These are phyloP conservation scores for Hymenopus coronatus DNA, from an alignment of 2,888 invertebrate species.

Conservation along the genomic window DNA sequence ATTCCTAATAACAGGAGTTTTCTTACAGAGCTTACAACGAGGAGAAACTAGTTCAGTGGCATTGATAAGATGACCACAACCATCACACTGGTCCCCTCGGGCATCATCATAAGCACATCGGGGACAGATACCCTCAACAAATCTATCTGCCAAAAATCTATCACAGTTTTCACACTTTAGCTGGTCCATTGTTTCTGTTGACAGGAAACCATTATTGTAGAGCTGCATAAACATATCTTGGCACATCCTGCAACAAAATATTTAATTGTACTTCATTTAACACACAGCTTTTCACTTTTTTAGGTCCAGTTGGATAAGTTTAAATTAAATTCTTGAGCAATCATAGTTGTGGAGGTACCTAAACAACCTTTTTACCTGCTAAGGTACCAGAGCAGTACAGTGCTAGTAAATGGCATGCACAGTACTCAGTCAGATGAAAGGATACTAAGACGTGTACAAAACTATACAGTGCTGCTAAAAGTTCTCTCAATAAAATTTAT, in stretches of 20 bases:
- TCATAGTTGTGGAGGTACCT: too few species aligned
- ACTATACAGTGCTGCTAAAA: too few species aligned
- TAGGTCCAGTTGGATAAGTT: too few species aligned
- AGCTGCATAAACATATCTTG: conserved; percentile 87
- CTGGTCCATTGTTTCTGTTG: conserved; percentile 84
- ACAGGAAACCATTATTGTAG: conserved; percentile 76
- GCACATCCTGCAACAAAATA: conserved; percentile 64
- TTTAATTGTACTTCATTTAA: not conserved
- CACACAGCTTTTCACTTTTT: too few species aligned
- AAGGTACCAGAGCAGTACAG: too few species aligned
- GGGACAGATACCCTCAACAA: conserved; percentile 96
- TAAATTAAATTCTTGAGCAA: too few species aligned
- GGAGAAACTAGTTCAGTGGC: conserved; percentile 83
- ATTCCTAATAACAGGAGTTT: conserved; percentile 65
- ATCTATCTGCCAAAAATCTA: conserved; percentile 57
- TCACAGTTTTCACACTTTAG: conserved; percentile 85
- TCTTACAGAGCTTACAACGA: conserved; percentile 83
- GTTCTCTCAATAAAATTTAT: too few species aligned
- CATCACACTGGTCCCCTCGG: conserved; percentile 98
- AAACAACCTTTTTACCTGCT: too few species aligned
- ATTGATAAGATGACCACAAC: conserved; percentile 93
- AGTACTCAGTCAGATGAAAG: too few species aligned
- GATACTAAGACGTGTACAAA: too few species aligned
- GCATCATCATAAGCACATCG: conserved; percentile 90
- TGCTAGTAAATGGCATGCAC: too few species aligned